Percentiles rank a stretch among this genome's conserved stretches.
Evolutionary conservation across 2,888 invertebrate species (phyloP).

Genomic region (Cyclophora albipunctata): DNA sequence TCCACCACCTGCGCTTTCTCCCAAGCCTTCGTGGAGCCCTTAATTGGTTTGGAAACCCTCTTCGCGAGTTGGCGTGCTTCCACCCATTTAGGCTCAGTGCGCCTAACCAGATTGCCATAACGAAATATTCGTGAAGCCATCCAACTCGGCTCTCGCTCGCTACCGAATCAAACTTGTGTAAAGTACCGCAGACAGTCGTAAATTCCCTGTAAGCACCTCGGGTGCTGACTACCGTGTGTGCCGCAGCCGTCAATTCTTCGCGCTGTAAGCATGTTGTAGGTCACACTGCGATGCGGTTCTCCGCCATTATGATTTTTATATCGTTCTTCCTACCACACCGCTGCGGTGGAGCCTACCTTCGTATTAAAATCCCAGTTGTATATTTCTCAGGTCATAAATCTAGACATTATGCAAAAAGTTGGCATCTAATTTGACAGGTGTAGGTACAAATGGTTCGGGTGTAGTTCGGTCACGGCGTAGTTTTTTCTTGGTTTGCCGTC

Average conservation of each 20-base stretch:
- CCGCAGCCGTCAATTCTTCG: conserved; percentile 37
- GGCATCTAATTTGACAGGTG: conserved; percentile 36
- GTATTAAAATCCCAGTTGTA: conserved; percentile 26
- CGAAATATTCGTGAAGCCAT: conserved; percentile 64
- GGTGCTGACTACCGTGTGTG: conserved; percentile 49
- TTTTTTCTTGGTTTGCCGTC: conserved; percentile 54
- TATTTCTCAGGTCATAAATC: conserved; percentile 37
- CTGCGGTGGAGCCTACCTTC: conserved; percentile 18
- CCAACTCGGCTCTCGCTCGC: conserved; percentile 43
- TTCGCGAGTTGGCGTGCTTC: conserved; percentile 64
- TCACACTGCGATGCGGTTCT: conserved; percentile 31
- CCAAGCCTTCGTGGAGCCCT: conserved; percentile 70
- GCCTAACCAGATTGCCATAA: conserved; percentile 72
- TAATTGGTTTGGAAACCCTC: conserved; percentile 74
- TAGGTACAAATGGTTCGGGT: conserved; percentile 37
- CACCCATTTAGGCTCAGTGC: conserved; percentile 59
- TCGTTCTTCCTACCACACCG: conserved; percentile 9
- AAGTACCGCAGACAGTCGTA: conserved; percentile 38
- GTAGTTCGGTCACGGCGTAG: conserved; percentile 59
- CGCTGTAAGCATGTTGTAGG: conserved; percentile 27
- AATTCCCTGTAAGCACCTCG: conserved; percentile 47
- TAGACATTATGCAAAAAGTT: conserved; percentile 39
- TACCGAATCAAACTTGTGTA: conserved; percentile 38
- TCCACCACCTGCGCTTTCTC: conserved; percentile 62
- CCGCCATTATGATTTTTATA: conserved; percentile 24